A percentile compares a stretch with the other conserved stretches of the same genome.
Evolutionary conservation across 1,140 invertebrate species (phyloP).

Genomic region (Bathynomus jamesi): DNA sequence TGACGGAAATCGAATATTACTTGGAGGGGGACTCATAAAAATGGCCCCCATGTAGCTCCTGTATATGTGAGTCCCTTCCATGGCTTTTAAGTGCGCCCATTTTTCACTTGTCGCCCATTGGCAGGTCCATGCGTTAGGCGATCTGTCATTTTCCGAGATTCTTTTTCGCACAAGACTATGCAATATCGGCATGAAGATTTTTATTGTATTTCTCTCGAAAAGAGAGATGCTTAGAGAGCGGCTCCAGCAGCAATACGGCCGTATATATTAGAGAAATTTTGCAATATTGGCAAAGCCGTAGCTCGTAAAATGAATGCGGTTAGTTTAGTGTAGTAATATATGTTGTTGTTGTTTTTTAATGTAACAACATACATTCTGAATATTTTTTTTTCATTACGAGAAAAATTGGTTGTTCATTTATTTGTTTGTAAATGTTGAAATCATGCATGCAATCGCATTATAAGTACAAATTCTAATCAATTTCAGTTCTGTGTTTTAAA

Average conservation of each 20-base stretch:
- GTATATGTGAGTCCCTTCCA: neutral
- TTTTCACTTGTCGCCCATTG: neutral
- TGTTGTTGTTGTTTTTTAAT: no score
- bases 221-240: neutral
- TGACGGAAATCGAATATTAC: slow-evolving; percentile 24
- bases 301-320: neutral
- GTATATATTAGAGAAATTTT: neutral
- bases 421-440: neutral
- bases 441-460: no score
- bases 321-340: neutral
- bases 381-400: no score
- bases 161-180: slow-evolving; percentile 1
- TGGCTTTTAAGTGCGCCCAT: slow-evolving; percentile 1
- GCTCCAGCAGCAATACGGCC: neutral
- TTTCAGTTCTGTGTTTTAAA: no score
- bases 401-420: neutral
- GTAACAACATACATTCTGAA: no score
- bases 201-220: neutral
- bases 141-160: neutral
- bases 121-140: neutral
- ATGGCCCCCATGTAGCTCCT: neutral
- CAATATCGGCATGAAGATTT: slow-evolving; percentile 1
- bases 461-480: no score
- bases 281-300: neutral
- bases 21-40: slow-evolving; percentile 10